Evolutionary conservation across 1,140 invertebrate species (phyloP).

Genomic region (Campodea augens): DNA sequence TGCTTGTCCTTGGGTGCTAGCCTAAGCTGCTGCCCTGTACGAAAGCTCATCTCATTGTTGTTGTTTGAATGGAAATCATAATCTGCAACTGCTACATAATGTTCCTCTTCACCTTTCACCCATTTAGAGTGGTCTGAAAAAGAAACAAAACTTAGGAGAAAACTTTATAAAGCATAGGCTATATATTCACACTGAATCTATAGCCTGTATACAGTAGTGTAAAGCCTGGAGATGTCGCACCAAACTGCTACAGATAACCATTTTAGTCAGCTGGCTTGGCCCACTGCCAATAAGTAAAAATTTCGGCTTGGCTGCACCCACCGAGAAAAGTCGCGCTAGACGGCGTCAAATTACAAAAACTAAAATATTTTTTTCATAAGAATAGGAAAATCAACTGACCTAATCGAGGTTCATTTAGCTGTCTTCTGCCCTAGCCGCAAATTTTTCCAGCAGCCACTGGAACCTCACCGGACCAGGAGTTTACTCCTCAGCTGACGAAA

Average conservation of each 20-base stretch:
- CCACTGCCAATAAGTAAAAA: too few relatives aligned
- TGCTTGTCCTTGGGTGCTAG: slow-evolving; percentile 69
- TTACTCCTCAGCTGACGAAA: too few relatives aligned
- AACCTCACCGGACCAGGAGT: too few relatives aligned
- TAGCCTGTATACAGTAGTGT: not conserved
- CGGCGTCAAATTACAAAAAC: too few relatives aligned
- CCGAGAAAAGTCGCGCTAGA: too few relatives aligned
- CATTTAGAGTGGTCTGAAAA: slow-evolving; percentile 34
- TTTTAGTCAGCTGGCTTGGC: not conserved
- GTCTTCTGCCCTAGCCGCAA: too few relatives aligned
- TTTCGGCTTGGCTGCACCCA: not conserved
- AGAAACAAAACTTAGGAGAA: slow-evolving; percentile 11
- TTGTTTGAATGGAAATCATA: slow-evolving; percentile 54
- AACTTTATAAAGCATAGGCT: not conserved
- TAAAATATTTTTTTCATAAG: too few relatives aligned
- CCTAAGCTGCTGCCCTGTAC: slow-evolving; percentile 50
- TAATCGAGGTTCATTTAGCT: too few relatives aligned
- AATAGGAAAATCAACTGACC: too few relatives aligned
- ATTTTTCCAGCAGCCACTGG: too few relatives aligned
- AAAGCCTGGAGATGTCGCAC: not conserved
- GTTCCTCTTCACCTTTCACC: slow-evolving; percentile 36
- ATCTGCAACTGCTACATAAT: slow-evolving; percentile 46
- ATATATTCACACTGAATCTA: not conserved
- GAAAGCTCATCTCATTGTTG: slow-evolving; percentile 55
- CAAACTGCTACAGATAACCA: not conserved